Percentiles rank a stretch among this genome's conserved stretches.
Evolutionary conservation across 2,113 vertebrate species (phyloP).

Genomic region (Orthonyx spaldingii): DNA sequence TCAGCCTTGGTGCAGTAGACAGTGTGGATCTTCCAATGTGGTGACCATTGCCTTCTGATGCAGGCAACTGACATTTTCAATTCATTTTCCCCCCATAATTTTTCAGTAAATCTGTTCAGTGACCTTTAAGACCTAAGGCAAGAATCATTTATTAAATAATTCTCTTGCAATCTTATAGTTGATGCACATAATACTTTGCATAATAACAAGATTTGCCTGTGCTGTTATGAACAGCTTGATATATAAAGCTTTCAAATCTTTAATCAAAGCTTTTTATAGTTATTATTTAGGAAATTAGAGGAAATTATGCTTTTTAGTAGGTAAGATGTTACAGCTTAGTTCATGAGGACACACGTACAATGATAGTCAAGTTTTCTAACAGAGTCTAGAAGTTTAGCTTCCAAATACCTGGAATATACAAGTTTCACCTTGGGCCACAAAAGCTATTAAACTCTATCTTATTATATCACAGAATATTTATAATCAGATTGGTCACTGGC

Average conservation of each 20-base stretch:
- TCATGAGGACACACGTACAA: background rate
- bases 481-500: background rate
- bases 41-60: background rate
- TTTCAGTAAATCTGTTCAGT: background rate
- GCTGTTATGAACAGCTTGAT: background rate
- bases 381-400: background rate
- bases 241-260: background rate
- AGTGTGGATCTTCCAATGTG: background rate
- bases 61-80: background rate
- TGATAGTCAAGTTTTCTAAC: background rate
- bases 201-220: background rate
- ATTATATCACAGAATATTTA: background rate
- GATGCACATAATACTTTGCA: background rate
- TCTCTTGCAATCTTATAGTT: background rate
- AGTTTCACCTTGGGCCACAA: background rate
- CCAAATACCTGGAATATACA: background rate
- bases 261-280: background rate
- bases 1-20: background rate
- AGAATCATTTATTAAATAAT: background rate
- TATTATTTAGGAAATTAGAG: background rate
- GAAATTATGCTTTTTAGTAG: background rate
- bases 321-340: background rate
- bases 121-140: background rate
- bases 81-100: background rate
- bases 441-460: background rate